Percentiles rank a stretch among this genome's conserved stretches.
phyloP scores from a whole-genome alignment of 64 coral and sea anemone genomes.

The Pachyseris speciosa region DNA sequence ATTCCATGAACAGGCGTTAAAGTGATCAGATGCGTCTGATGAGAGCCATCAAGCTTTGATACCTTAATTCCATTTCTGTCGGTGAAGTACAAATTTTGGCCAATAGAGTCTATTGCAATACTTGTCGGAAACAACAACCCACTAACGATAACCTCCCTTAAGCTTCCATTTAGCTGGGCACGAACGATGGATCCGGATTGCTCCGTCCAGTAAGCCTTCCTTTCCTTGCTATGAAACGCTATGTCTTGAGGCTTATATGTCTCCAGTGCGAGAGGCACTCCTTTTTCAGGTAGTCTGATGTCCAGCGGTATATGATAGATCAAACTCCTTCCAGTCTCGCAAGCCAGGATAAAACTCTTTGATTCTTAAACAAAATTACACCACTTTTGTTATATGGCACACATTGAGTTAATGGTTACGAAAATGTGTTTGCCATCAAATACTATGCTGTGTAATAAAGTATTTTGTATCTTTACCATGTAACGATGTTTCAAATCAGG shows the following conservation, averaged over 20 bases:
- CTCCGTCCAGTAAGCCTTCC: conserved; percentile 46
- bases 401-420: no score
- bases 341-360: conserved; percentile 2
- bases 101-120: conserved; percentile 25
- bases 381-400: not conserved
- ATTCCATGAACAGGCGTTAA: not conserved
- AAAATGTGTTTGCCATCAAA: not conserved
- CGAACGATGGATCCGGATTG: conserved; percentile 22
- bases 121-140: not conserved
- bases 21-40: not conserved
- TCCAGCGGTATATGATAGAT: conserved; percentile 11
- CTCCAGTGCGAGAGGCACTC: not conserved
- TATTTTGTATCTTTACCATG: no score
- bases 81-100: conserved; percentile 36
- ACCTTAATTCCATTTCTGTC: conserved; percentile 15
- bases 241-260: not conserved
- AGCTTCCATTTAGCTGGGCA: conserved; percentile 38
- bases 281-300: not conserved
- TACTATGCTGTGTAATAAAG: no score
- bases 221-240: not conserved
- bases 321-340: not conserved
- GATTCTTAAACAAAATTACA: not conserved
- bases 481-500: no score
- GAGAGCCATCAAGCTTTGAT: conserved; percentile 48
- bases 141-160: not conserved